Evolutionary conservation across 1,140 invertebrate genomes (phyloP).

Genomic region (Reticulitermes speratus): DNA sequence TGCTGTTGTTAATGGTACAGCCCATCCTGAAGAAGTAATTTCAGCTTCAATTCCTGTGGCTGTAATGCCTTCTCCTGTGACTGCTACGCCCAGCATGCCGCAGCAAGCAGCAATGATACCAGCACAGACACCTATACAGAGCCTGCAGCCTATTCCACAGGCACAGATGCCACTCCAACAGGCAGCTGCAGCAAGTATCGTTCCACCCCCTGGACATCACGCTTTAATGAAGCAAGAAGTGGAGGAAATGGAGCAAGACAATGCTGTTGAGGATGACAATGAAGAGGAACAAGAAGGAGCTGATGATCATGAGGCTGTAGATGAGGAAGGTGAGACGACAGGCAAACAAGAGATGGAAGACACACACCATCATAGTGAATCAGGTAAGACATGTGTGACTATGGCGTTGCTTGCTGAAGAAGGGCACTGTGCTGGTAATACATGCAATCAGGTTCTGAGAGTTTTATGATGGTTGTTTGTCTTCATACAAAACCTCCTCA

Average conservation of each 20-base stretch:
- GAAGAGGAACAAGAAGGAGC: conserved; percentile 31
- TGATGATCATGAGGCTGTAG: conserved; percentile 35
- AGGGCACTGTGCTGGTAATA: too few relatives aligned
- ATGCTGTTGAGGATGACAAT: conserved; percentile 40
- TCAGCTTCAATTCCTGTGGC: conserved; percentile 33
- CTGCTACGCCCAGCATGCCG: not conserved
- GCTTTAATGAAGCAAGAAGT: conserved; percentile 22
- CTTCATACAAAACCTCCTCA: too few relatives aligned
- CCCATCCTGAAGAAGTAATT: conserved; percentile 41
- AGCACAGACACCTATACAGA: conserved; percentile 26
- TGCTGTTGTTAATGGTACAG: conserved; percentile 44
- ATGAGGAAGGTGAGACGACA: conserved; percentile 27
- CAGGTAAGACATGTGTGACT: not conserved
- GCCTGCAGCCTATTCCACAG: conserved; percentile 20
- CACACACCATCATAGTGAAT: conserved; percentile 18
- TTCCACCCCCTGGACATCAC: not conserved
- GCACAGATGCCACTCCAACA: not conserved
- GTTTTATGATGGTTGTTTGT: too few relatives aligned
- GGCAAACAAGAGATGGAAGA: conserved; percentile 25
- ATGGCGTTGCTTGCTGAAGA: too few relatives aligned
- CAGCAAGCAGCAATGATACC: conserved; percentile 27
- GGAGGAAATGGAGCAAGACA: conserved; percentile 37
- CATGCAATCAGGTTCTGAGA: too few relatives aligned
- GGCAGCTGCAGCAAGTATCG: not conserved
- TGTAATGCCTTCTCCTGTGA: conserved; percentile 34